These are phyloP conservation scores for Panthera tigris DNA, from an alignment of 2,113 vertebrate species.

Conservation along the genomic window DNA sequence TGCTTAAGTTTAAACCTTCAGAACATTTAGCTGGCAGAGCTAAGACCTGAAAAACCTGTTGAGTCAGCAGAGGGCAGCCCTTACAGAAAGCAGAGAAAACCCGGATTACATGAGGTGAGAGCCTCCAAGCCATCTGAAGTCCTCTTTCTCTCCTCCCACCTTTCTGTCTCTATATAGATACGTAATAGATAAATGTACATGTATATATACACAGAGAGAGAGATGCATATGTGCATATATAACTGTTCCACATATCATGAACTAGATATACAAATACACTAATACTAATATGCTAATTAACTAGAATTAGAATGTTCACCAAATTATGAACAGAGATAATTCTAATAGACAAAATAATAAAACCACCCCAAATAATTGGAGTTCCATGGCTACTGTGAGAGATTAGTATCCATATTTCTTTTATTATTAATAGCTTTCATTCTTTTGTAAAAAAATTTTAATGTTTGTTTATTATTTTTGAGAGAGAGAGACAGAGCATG, in stretches of 20 bases:
- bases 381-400: not conserved
- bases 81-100: not conserved
- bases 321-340: not conserved
- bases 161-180: not conserved
- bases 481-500: no score
- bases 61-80: not conserved
- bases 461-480: no score
- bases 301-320: not conserved
- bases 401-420: not conserved
- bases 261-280: not conserved
- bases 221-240: not conserved
- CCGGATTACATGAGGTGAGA: not conserved
- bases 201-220: not conserved
- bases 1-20: not conserved
- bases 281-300: not conserved
- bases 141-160: not conserved
- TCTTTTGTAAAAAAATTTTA: no score
- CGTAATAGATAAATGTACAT: not conserved
- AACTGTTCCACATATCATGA: not conserved
- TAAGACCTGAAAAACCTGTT: not conserved
- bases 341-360: constrained; percentile 22
- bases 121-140: not conserved
- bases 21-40: not conserved
- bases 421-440: not conserved
- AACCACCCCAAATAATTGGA: not conserved